phyloP scores from a whole-genome alignment of 1,140 invertebrate species.

The Delia radicum region DNA sequence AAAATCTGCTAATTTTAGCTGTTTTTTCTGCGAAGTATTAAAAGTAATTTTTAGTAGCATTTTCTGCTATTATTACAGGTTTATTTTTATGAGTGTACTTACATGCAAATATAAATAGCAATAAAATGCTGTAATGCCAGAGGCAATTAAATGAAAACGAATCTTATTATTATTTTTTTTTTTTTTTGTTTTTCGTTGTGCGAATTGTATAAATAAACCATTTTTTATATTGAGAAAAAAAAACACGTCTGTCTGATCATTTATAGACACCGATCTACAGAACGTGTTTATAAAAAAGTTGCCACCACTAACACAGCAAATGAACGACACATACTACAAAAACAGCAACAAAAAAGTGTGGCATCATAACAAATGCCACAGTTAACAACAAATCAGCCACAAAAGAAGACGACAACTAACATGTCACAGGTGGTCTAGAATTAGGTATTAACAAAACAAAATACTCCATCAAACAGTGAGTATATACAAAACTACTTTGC shows the following conservation, averaged over 20 bases:
- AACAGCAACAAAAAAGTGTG: background rate
- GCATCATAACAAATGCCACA: background rate
- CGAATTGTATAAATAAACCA: background rate
- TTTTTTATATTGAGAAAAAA: background rate
- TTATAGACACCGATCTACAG: background rate
- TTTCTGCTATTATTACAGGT: too few species aligned
- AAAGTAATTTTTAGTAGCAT: too few species aligned
- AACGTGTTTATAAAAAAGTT: background rate
- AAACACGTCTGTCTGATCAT: background rate
- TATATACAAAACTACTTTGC: too few species aligned
- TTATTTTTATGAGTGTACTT: too few species aligned
- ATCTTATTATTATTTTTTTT: too few species aligned
- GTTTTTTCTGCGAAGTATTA: too few species aligned
- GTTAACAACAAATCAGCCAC: background rate
- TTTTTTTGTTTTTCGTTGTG: too few species aligned
- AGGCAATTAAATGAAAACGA: slow-evolving; percentile 4
- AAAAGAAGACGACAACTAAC: background rate
- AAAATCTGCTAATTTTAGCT: too few species aligned
- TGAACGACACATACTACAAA: background rate
- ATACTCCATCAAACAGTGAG: too few species aligned
- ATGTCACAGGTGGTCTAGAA: too few species aligned
- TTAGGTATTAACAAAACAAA: too few species aligned
- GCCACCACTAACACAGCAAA: background rate
- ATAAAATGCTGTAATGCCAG: background rate
- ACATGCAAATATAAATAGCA: too few species aligned